These are phyloP conservation scores for Formica selysi DNA, from an alignment of 1,140 invertebrate genomes.

Conservation along the genomic window DNA sequence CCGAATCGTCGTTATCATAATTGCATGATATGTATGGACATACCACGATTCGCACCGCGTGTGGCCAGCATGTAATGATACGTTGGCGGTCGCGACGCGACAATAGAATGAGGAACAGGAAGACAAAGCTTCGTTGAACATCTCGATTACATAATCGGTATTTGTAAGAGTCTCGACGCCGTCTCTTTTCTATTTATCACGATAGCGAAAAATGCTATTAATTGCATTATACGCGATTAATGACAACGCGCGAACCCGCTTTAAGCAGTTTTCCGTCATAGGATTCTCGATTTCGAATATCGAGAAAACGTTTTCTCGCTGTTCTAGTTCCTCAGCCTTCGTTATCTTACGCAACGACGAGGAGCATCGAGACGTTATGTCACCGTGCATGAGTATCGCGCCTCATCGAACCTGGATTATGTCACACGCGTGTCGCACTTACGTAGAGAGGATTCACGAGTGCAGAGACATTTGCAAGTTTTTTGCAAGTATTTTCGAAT, in stretches of 20 bases:
- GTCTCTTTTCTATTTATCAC: background rate
- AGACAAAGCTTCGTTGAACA: constrained; percentile 6
- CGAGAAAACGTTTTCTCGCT: background rate
- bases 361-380: constrained; percentile 31
- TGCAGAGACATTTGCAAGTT: background rate
- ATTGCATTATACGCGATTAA: background rate
- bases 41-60: constrained; percentile 23
- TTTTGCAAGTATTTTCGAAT: background rate
- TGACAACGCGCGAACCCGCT: background rate
- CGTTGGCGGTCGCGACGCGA: background rate
- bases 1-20: background rate
- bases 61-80: constrained; percentile 17
- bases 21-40: background rate
- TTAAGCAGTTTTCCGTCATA: background rate
- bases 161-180: background rate
- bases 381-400: background rate
- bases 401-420: constrained; percentile 35
- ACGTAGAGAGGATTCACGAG: constrained; percentile 3
- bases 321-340: background rate
- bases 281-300: background rate
- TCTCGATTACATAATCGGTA: constrained; percentile 30
- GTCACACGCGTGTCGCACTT: constrained; percentile 3
- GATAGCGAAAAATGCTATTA: background rate
- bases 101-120: constrained; percentile 50
- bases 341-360: constrained; percentile 21